Conservation (phyloP, 2,888 invertebrate species). For the Lasioglossum figueresi region DNA sequence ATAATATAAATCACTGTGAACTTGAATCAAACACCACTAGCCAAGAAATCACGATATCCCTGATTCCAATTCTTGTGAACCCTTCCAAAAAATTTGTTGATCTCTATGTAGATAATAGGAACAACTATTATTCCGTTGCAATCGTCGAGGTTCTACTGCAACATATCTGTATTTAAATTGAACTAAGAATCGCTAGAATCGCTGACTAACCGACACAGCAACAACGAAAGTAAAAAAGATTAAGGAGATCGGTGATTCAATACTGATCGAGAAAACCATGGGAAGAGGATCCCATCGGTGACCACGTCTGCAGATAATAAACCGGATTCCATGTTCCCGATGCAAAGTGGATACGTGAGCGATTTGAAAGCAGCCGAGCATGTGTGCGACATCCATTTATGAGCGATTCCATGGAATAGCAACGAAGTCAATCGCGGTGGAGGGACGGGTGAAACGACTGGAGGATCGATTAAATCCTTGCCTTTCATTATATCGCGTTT, state of each 20-base stretch:
- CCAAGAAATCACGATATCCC: neutral
- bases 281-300: neutral
- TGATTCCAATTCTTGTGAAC: no score
- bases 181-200: neutral
- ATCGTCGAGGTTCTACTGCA: no score
- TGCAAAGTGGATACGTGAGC: neutral
- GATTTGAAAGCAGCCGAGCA: conserved; percentile 6
- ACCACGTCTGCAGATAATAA: conserved; percentile 9
- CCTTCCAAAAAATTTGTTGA: no score
- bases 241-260: neutral
- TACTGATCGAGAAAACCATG: neutral
- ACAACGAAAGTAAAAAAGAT: neutral
- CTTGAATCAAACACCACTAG: no score
- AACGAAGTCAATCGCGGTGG: conserved; percentile 22
- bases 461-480: neutral
- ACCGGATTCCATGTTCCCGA: conserved; percentile 2
- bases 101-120: neutral
- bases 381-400: conserved; percentile 9
- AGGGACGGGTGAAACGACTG: neutral
- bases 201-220: neutral
- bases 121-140: no score
- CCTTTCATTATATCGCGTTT: conserved; percentile 26
- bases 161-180: neutral
- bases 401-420: conserved; percentile 17
- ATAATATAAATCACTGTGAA: no score